A percentile compares a stretch with the other conserved stretches of the same genome.
Evolutionary conservation across 2,797 vertebrate species (phyloP).

Genomic region (Myotis planiceps): DNA sequence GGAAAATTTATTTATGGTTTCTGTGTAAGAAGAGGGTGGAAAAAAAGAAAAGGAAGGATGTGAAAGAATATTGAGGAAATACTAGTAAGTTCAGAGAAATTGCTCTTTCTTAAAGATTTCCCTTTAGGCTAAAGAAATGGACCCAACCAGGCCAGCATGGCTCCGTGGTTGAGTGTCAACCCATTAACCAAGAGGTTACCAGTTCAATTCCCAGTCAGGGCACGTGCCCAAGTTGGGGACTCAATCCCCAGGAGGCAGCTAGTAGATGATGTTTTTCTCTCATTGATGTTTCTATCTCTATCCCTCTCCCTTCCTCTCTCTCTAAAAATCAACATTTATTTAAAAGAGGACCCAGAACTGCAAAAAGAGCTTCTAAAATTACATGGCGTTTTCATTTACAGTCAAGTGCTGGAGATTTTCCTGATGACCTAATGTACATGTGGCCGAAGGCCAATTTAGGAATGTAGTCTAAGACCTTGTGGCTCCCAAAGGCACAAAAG

Average conservation of each 20-base stretch:
- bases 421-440: neutral
- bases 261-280: too few relatives aligned
- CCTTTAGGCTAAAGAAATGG: neutral
- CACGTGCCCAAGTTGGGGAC: too few relatives aligned
- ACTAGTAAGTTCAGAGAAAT: neutral
- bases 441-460: neutral
- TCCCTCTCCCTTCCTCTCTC: too few relatives aligned
- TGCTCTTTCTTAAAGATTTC: neutral
- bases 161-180: too few relatives aligned
- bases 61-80: neutral
- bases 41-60: neutral
- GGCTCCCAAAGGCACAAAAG: neutral
- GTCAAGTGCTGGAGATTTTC: neutral
- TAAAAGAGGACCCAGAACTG: neutral
- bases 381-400: slow-evolving; percentile 9
- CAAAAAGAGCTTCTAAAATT: neutral
- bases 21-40: neutral
- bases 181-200: too few relatives aligned
- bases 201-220: too few relatives aligned
- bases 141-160: neutral
- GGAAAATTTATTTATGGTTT: neutral
- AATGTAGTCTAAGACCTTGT: neutral
- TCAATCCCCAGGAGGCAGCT: too few relatives aligned
- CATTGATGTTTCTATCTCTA: too few relatives aligned
- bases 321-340: too few relatives aligned